Percentiles rank a stretch among this genome's conserved stretches.
phyloP scores from a whole-genome alignment of 2,888 invertebrate genomes.

The Cosmia pyralina region DNA sequence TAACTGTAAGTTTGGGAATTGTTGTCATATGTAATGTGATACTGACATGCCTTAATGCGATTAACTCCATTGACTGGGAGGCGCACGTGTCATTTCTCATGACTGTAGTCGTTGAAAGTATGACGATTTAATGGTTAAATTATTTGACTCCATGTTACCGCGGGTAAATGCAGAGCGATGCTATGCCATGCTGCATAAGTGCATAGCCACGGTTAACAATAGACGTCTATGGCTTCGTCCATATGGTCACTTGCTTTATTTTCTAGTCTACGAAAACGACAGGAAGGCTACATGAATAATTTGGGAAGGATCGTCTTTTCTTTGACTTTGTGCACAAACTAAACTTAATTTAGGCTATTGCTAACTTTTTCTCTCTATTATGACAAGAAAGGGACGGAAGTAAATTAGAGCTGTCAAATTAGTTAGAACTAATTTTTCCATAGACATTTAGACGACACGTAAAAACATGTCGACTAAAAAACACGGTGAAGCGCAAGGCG shows the following conservation, averaged over 20 bases:
- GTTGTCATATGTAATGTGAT: background rate
- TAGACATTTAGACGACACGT: too few relatives aligned
- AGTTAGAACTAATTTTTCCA: too few relatives aligned
- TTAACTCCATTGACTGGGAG: slow-evolving; percentile 2
- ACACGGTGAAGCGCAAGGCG: too few relatives aligned
- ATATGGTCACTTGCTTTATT: background rate
- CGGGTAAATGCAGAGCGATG: background rate
- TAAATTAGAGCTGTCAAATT: too few relatives aligned
- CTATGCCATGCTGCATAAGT: background rate
- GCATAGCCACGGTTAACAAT: background rate
- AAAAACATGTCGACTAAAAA: too few relatives aligned
- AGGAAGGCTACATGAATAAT: background rate
- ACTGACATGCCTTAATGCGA: slow-evolving; percentile 1
- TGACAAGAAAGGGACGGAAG: too few relatives aligned
- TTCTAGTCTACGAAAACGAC: background rate
- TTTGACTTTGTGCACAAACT: too few relatives aligned
- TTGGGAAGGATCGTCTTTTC: background rate
- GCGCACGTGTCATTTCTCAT: slow-evolving; percentile 14
- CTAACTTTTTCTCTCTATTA: too few relatives aligned
- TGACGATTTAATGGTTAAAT: background rate
- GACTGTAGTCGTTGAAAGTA: background rate
- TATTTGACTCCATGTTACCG: slow-evolving; percentile 16
- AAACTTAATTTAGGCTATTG: too few relatives aligned
- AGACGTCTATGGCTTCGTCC: background rate
- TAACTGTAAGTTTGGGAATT: background rate